Percentiles rank a stretch among this genome's conserved stretches.
Evolutionary conservation across 2,888 invertebrate species (phyloP).

Genomic region (Glyphotaelius pellucidus): DNA sequence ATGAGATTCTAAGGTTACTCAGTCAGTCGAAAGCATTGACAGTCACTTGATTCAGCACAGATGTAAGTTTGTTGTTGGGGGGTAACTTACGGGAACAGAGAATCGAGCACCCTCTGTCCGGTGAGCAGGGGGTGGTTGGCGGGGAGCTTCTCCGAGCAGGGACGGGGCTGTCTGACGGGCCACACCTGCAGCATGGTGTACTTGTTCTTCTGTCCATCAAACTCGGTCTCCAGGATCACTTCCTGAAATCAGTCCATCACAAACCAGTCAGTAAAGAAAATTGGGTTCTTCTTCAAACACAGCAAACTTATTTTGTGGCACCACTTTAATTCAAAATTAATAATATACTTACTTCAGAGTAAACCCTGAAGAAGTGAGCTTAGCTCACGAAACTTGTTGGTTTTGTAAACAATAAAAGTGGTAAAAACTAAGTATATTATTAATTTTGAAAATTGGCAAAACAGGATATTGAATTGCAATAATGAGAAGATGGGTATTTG

Average conservation of each 20-base stretch:
- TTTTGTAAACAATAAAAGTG: too few species aligned
- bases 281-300: too few species aligned
- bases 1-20: too few species aligned
- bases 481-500: not conserved
- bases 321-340: too few species aligned
- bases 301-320: too few species aligned
- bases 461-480: too few species aligned
- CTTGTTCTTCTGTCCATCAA: slow-evolving; percentile 95
- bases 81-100: slow-evolving; percentile 93
- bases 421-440: too few species aligned
- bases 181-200: slow-evolving; percentile 99
- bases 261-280: not conserved
- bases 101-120: slow-evolving; percentile 98
- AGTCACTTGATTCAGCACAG: not conserved
- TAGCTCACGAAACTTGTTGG: too few species aligned
- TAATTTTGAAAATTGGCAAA: too few species aligned
- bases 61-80: not conserved
- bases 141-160: slow-evolving; percentile 97
- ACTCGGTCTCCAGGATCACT: slow-evolving; percentile 97
- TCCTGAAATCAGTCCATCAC: slow-evolving; percentile 79
- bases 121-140: slow-evolving; percentile 99
- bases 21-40: not conserved
- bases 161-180: slow-evolving; percentile 99
- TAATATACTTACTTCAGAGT: too few species aligned
- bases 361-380: too few species aligned